A percentile compares a stretch with the other conserved stretches of the same genome.
These are phyloP conservation scores for Syrista parreyssii DNA, from an alignment of 2,888 invertebrate genomes.

Conservation along the genomic window DNA sequence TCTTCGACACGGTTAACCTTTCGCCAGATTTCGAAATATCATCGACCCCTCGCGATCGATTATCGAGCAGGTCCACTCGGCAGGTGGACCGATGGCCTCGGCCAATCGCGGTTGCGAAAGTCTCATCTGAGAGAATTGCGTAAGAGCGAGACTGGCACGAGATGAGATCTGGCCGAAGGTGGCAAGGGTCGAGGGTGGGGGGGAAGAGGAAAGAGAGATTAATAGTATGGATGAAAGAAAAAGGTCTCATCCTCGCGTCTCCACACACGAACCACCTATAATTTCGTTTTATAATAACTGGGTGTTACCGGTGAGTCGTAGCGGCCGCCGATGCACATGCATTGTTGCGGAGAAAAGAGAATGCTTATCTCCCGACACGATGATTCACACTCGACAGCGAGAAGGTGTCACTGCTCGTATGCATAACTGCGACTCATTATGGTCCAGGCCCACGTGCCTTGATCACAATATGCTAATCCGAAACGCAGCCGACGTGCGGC, in stretches of 20 bases:
- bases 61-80: not conserved
- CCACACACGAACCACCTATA: conserved; percentile 10
- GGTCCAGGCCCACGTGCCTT: conserved; percentile 33
- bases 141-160: not conserved
- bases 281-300: conserved; percentile 31
- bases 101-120: too few species aligned
- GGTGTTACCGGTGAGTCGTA: conserved; percentile 19
- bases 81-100: not conserved
- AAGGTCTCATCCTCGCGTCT: not conserved
- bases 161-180: not conserved
- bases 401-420: conserved; percentile 61
- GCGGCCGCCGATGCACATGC: conserved; percentile 37
- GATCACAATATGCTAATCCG: conserved; percentile 33
- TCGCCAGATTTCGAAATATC: conserved; percentile 15
- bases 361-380: conserved; percentile 45
- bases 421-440: conserved; percentile 58
- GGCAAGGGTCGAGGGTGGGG: too few species aligned
- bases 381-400: conserved; percentile 54
- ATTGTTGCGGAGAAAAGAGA: conserved; percentile 38
- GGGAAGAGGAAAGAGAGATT: too few species aligned
- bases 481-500: not conserved
- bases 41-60: not conserved
- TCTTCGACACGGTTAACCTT: conserved; percentile 42
- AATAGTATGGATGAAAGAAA: too few species aligned
- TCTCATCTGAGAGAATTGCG: too few species aligned